Evolutionary conservation across 2,888 invertebrate genomes (phyloP), one percentile per base, ranked within the genome.

Genomic region (Hyposoter didymator): DNA sequence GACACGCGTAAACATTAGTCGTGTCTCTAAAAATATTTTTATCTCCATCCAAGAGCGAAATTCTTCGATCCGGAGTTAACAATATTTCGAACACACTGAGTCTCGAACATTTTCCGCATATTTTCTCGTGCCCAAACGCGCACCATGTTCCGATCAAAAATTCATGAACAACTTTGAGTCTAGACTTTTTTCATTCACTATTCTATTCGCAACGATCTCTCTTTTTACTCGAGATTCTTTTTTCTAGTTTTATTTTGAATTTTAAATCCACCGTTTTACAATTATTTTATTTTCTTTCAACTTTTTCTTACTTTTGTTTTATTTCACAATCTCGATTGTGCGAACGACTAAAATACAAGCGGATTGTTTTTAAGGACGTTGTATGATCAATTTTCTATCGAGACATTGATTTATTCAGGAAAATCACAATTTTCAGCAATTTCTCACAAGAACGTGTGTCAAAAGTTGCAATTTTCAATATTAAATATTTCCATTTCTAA

Each of bases 1-100:
- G n/a, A n/a, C 74, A 78, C 78, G 55, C n/a, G 66, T 82, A 82
- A 62, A 78, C 72, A 66, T 72, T n/a, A n/a, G n/a, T n/a, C 59
- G 39, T 28, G 32, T 59, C 47, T 75, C 59, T 66, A 59, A 28
- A 76, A 47, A 64, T 43, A 22, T 28, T 67, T 66, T 69, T 83
- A 17, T 69, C 66, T n/a, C 7, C 35, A 59, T 45, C 39, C 14
- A 72, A 55, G 59, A 14, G 14, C 28, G 4, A 14, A 14, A 59
- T 59, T 14, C 14, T 28, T 59, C 5, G 59, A 59, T 59, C 14
- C 4, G 28, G 59, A 59, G 14, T 14, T 28, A 6, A 28, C 28
- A 14, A 59, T 28, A 14, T 28, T 4, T 14, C 1, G 14, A 55
- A 55, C n/a, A n/a, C n/a, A 28, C 14, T 5, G 17, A 14, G 12